phyloP scores from a whole-genome alignment of 2,113 vertebrate genomes.

The Rhodinocichla rosea region DNA sequence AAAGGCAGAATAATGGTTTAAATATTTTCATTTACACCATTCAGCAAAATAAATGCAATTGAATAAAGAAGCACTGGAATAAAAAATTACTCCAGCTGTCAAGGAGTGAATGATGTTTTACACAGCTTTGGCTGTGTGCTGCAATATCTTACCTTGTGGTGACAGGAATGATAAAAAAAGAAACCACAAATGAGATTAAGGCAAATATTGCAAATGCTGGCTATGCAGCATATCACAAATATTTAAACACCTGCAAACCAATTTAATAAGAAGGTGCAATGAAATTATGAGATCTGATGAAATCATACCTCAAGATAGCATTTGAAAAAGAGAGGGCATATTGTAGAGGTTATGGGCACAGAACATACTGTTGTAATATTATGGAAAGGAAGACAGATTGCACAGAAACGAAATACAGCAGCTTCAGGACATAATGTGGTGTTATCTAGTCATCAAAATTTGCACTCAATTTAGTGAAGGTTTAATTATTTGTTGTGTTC shows the following conservation, averaged over 20 bases:
- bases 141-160: constrained; percentile 54
- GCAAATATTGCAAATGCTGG: constrained; percentile 49
- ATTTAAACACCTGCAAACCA: constrained; percentile 36
- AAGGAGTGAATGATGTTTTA: constrained; percentile 36
- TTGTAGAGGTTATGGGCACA: not conserved
- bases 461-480: constrained; percentile 18
- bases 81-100: constrained; percentile 35
- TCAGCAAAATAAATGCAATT: constrained; percentile 39
- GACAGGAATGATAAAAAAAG: constrained; percentile 27
- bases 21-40: constrained; percentile 20
- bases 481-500: constrained; percentile 12
- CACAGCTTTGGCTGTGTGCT: constrained; percentile 3
- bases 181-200: constrained; percentile 27
- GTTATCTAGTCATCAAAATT: constrained; percentile 29
- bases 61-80: constrained; percentile 21
- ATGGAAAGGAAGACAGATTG: constrained; percentile 31
- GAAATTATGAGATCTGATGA: not conserved
- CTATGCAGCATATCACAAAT: not conserved
- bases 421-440: not conserved
- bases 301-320: not conserved
- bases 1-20: constrained; percentile 27
- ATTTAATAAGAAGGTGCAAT: constrained; percentile 9
- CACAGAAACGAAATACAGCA: constrained; percentile 23
- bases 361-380: not conserved
- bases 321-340: constrained; percentile 36